Evolutionary conservation across 2,888 invertebrate species (phyloP).

Genomic region (Escarpia spicata): DNA sequence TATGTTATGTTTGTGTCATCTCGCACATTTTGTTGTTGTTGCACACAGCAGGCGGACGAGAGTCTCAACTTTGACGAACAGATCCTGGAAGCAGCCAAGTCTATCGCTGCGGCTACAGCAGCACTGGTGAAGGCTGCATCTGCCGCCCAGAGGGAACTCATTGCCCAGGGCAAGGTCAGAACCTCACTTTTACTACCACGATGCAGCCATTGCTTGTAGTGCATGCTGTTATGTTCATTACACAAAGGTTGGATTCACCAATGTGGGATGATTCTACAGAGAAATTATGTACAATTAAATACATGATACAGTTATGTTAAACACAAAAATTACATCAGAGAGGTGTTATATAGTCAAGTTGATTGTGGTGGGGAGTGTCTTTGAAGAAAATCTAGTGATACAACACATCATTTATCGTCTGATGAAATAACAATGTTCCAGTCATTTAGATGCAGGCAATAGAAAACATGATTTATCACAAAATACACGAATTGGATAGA

Average conservation of each 20-base stretch:
- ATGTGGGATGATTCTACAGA: neutral
- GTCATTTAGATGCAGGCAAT: no score
- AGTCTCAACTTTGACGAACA: conserved; percentile 98
- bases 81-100: conserved; percentile 97
- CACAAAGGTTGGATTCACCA: neutral
- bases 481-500: no score
- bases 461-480: no score
- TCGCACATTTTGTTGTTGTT: no score
- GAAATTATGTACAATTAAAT: neutral
- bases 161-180: conserved; percentile 83
- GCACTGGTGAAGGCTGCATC: conserved; percentile 96
- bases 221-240: neutral
- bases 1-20: neutral
- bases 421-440: no score
- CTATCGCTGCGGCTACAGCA: conserved; percentile 96
- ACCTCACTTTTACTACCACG: neutral
- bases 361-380: no score
- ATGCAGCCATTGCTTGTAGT: neutral
- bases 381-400: no score
- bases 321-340: no score
- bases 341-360: no score
- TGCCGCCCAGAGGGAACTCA: conserved; percentile 94
- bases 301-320: neutral
- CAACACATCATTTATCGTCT: no score
- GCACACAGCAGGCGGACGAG: conserved; percentile 84